Percentiles rank a stretch among this genome's conserved stretches.
Conservation (phyloP, 1,140 invertebrate species). For the Ladona fulva region DNA sequence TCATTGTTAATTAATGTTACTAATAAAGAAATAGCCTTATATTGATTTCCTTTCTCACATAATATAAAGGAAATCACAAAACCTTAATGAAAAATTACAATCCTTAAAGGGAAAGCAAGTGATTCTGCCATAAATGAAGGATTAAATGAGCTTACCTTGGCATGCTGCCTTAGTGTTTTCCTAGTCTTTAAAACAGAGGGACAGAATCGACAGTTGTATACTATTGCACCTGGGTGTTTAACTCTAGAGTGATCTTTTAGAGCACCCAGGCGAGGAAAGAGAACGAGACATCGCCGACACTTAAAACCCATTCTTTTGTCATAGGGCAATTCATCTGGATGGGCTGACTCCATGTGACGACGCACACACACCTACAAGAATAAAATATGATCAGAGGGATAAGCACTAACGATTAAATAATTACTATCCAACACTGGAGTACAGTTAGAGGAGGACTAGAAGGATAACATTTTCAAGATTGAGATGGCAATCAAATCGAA, state of each 20-base stretch:
- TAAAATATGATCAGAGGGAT: background rate
- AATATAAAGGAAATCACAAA: too few relatives aligned
- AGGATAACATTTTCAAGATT: too few relatives aligned
- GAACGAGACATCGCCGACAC: background rate
- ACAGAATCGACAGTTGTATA: slow-evolving; percentile 25
- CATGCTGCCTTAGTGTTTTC: slow-evolving; percentile 25
- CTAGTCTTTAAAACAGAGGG: slow-evolving; percentile 23
- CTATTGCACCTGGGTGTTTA: slow-evolving; percentile 19
- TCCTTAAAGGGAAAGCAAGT: too few relatives aligned
- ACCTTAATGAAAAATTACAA: too few relatives aligned
- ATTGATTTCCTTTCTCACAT: too few relatives aligned
- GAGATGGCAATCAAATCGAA: too few relatives aligned
- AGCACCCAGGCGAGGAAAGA: background rate
- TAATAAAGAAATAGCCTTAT: too few relatives aligned
- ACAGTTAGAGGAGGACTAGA: too few relatives aligned
- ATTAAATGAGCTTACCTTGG: slow-evolving; percentile 25
- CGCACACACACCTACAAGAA: slow-evolving; percentile 19
- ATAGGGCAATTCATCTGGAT: background rate
- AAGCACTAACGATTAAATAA: too few relatives aligned
- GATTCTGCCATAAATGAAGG: too few relatives aligned
- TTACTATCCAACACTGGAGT: too few relatives aligned
- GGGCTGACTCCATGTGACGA: background rate
- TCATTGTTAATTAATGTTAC: too few relatives aligned
- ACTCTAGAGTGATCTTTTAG: slow-evolving; percentile 21
- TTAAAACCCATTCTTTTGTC: slow-evolving; percentile 10